Base-by-base conservation (phyloP, 2,113 vertebrate species). In the Empidonax traillii region DNA sequence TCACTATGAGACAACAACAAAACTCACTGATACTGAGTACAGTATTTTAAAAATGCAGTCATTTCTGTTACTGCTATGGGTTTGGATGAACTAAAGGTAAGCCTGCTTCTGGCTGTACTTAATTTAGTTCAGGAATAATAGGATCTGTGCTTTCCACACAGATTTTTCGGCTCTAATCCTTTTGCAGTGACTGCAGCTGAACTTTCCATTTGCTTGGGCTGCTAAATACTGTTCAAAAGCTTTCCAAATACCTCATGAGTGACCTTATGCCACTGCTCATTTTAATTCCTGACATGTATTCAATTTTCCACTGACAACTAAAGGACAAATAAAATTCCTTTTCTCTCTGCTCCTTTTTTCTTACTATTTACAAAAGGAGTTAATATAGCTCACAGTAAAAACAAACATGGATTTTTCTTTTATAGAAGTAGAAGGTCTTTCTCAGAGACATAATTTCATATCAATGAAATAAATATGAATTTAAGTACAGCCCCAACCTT, bases 161-260 rank as follows among this genome's bases (percentile, higher is more conserved):
- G 80, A 92, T 83, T 94, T 90, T 89, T 93, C 86, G 66, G 63
- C 71, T 92, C 58, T 94, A 97, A 96, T 94, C 87, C 80, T 95
- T 95, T 81, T 80, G 65, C 55, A 56, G 27, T 92, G 79, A 94
- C 86, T 94, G 82, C 65, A 79, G 94, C 65, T 67, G 81, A 95
- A 95, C 62, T 92, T 95, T 82, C 79, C 93, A 93, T 95, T 95
- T 95, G 85, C 84, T 89, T 0, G 0, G 53, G 56, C 63, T 89
- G 49, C 93, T 94, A 90, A 94, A 93, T 78, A 95, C 88, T 89
- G 44, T 83, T 77, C 69, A 94, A 93, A 95, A 95, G 78, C 84
- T 85, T 92, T 94, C 85, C 84, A 94, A 87, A 80, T 96, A 93
- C 51, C 81, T 94, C 71, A 77, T 73, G 39, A 68, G 71, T 88